These are phyloP conservation scores for Hippoglossus hippoglossus DNA, from an alignment of 2,797 vertebrate genomes.

Conservation along the genomic window DNA sequence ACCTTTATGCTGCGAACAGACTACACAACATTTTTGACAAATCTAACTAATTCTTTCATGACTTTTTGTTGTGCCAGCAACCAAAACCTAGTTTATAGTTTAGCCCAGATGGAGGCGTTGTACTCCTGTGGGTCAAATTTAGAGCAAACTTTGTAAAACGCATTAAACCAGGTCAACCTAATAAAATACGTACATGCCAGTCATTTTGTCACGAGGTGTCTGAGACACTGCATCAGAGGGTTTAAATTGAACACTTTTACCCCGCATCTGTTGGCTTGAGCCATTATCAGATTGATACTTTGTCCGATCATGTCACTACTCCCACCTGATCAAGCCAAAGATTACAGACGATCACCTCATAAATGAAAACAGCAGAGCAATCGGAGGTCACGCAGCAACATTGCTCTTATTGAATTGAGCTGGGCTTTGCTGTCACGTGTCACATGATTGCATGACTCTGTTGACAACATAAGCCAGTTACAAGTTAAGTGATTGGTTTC, in stretches of 20 bases:
- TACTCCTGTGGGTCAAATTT: too few relatives aligned
- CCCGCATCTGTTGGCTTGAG: background rate
- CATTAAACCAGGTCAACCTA: too few relatives aligned
- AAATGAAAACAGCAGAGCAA: background rate
- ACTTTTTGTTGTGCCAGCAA: too few relatives aligned
- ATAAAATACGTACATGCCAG: background rate
- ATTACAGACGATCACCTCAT: background rate
- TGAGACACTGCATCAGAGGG: too few relatives aligned
- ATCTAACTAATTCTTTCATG: too few relatives aligned
- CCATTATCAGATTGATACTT: background rate
- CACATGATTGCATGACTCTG: background rate
- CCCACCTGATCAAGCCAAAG: background rate
- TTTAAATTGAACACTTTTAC: too few relatives aligned
- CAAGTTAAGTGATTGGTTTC: conserved; percentile 89
- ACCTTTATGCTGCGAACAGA: too few relatives aligned
- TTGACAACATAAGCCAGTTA: conserved; percentile 32
- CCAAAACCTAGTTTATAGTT: too few relatives aligned
- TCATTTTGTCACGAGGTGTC: background rate
- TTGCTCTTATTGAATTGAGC: conserved; percentile 10
- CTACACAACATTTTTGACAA: too few relatives aligned
- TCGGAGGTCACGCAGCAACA: background rate
- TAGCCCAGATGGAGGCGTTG: too few relatives aligned
- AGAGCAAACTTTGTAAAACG: too few relatives aligned
- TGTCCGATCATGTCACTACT: background rate
- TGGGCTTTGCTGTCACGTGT: background rate